Evolutionary conservation across 2,797 vertebrate genomes (phyloP).

Genomic region (Hafferia zeledoni): DNA sequence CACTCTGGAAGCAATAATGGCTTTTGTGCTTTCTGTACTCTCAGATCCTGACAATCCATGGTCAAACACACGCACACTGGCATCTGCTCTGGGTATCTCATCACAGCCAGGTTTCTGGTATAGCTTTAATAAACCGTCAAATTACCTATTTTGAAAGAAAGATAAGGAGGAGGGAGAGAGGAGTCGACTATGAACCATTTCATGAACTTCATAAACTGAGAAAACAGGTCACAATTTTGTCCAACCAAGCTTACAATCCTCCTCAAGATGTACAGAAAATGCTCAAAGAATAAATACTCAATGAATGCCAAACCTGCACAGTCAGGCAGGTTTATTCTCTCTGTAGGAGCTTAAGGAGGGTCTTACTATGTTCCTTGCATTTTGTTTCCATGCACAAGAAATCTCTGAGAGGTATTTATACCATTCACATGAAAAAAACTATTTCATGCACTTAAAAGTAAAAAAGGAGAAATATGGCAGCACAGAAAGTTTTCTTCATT

Average conservation of each 20-base stretch:
- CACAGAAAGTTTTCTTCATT: slow-evolving; percentile 64
- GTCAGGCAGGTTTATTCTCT: neutral
- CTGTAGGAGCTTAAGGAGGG: neutral
- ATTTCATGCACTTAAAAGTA: slow-evolving; percentile 30
- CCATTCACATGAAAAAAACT: slow-evolving; percentile 8
- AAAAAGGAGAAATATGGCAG: slow-evolving; percentile 8
- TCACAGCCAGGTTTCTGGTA: slow-evolving; percentile 23
- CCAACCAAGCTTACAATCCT: neutral
- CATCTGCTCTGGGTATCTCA: neutral
- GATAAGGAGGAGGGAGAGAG: neutral
- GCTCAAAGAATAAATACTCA: neutral
- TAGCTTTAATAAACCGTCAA: slow-evolving; percentile 13
- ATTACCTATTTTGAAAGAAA: slow-evolving; percentile 10
- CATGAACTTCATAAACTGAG: slow-evolving; percentile 11
- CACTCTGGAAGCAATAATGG: neutral
- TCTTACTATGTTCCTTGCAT: neutral
- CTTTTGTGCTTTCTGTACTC: neutral
- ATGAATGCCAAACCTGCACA: neutral
- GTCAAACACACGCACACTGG: neutral
- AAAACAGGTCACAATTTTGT: slow-evolving; percentile 2
- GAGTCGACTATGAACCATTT: slow-evolving; percentile 3
- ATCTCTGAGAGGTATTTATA: slow-evolving; percentile 28
- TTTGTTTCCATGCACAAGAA: slow-evolving; percentile 15
- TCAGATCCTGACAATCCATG: neutral
- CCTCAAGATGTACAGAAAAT: neutral